Conservation (phyloP, 2,113 vertebrate species). For the Lepisosteus osseus region DNA sequence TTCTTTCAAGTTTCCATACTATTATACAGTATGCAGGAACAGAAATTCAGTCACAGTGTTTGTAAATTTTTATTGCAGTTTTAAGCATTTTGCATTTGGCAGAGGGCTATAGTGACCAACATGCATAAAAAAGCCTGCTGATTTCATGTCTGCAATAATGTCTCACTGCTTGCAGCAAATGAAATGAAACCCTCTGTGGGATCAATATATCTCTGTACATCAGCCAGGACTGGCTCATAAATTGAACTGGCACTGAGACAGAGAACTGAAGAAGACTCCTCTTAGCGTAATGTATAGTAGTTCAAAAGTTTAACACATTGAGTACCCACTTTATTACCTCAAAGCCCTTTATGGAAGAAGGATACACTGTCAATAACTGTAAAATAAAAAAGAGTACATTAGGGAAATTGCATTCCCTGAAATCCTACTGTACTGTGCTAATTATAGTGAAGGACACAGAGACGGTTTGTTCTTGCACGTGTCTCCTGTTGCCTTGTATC, state of each 20-base stretch:
- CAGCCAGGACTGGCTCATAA: neutral
- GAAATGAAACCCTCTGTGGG: neutral
- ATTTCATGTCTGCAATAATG: no score
- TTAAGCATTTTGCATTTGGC: no score
- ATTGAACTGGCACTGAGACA: conserved; percentile 1
- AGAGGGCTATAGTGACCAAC: no score
- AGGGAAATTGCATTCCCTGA: conserved; percentile 18
- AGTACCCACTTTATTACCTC: conserved; percentile 14
- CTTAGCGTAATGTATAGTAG: conserved; percentile 15
- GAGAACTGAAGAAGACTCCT: conserved; percentile 1
- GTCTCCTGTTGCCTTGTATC: neutral
- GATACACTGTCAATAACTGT: neutral
- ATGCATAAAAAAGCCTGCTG: no score
- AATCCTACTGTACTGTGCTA: neutral
- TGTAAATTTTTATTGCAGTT: no score
- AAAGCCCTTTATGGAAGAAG: neutral
- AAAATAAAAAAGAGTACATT: conserved; percentile 14
- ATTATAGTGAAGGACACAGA: conserved; percentile 1
- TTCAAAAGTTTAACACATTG: conserved; percentile 28
- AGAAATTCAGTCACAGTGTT: no score
- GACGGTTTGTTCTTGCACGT: neutral
- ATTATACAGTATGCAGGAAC: no score
- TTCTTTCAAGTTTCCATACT: no score
- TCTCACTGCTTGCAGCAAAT: neutral
- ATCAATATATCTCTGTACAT: conserved; percentile 6